Conservation (phyloP, 2,888 invertebrate genomes). For the Yponomeuta malinellus region DNA sequence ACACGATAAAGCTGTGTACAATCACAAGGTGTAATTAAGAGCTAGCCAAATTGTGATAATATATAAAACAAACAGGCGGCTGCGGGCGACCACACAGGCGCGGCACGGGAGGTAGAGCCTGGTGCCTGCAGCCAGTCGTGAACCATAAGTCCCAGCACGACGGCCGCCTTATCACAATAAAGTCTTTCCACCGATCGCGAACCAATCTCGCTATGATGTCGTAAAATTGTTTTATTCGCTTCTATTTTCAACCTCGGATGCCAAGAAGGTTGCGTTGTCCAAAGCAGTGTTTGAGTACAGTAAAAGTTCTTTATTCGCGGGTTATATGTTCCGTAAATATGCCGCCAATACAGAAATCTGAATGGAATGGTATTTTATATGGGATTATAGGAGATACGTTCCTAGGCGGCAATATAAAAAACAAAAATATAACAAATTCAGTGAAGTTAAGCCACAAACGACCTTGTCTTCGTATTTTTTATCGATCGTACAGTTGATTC, state of each 20-base stretch:
- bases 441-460: too few species aligned
- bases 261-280: slow-evolving; percentile 3
- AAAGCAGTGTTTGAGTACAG: background rate
- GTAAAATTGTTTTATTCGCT: slow-evolving; percentile 41
- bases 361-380: too few species aligned
- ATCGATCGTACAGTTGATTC: too few species aligned
- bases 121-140: slow-evolving; percentile 62
- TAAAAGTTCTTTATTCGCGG: too few species aligned
- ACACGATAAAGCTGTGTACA: background rate
- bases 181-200: slow-evolving; percentile 42
- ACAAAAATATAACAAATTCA: too few species aligned
- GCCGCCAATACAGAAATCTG: too few species aligned
- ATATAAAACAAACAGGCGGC: slow-evolving; percentile 28
- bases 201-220: slow-evolving; percentile 43
- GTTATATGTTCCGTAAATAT: too few species aligned
- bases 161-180: slow-evolving; percentile 46
- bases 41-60: slow-evolving; percentile 6
- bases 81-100: slow-evolving; percentile 56
- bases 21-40: background rate
- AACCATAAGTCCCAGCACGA: slow-evolving; percentile 43
- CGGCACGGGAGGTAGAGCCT: slow-evolving; percentile 26
- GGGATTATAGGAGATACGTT: too few species aligned
- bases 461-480: too few species aligned
- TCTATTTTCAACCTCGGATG: slow-evolving; percentile 30
- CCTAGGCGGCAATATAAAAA: too few species aligned